Percentiles rank a stretch among this genome's conserved stretches.
Evolutionary conservation across 30 jellyfish, hydroid and myxozoan genomes (phyloP).

Genomic region (Aurelia coerulea): DNA sequence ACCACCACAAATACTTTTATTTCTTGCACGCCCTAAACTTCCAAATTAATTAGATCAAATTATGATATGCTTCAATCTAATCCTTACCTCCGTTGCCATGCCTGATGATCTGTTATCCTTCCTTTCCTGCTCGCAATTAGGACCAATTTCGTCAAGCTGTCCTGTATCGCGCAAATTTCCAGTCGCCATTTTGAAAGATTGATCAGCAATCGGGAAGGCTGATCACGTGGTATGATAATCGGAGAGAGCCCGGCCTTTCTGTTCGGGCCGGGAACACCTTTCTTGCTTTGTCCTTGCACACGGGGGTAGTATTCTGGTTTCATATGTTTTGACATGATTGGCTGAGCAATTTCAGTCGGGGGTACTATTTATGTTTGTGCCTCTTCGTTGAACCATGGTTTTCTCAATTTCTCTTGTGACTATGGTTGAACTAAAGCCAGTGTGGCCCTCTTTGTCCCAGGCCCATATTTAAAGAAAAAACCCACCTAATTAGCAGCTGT

Average conservation of each 20-base stretch:
- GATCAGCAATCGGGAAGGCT: constrained; percentile 41
- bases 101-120: constrained; percentile 4
- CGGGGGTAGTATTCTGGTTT: constrained; percentile 22
- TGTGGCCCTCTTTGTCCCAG: too few species aligned
- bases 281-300: constrained; percentile 6
- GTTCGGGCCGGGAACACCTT: constrained; percentile 46
- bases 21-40: too few species aligned
- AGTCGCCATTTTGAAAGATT: constrained; percentile 67
- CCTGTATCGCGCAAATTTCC: constrained; percentile 37
- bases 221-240: constrained; percentile 71
- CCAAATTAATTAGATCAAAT: too few species aligned
- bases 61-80: background rate
- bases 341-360: too few species aligned
- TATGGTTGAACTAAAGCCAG: too few species aligned
- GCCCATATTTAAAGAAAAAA: too few species aligned
- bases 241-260: constrained; percentile 59
- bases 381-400: too few species aligned
- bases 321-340: too few species aligned
- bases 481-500: too few species aligned
- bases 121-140: constrained; percentile 33
- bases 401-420: too few species aligned
- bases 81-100: constrained; percentile 42
- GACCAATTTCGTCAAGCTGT: constrained; percentile 25
- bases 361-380: too few species aligned
- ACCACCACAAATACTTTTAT: too few species aligned